phyloP scores from a whole-genome alignment of 2,888 invertebrate genomes.

The Conistra vaccinii region DNA sequence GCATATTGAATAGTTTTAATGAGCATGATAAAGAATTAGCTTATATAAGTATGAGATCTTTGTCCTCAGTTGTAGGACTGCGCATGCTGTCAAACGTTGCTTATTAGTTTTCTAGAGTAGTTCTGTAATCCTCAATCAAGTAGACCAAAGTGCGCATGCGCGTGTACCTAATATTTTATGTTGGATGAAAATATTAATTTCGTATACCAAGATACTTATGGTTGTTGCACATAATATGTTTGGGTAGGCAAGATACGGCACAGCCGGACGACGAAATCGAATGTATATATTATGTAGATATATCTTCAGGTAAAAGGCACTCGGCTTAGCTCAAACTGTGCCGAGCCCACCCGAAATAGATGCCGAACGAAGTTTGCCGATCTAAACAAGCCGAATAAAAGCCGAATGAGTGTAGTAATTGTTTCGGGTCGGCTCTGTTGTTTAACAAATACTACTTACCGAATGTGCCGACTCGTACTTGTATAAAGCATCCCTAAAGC shows the following conservation, averaged over 20 bases:
- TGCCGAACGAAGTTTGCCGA: background rate
- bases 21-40: background rate
- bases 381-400: background rate
- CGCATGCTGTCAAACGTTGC: background rate
- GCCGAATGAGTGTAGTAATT: background rate
- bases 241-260: no score
- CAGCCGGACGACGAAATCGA: no score
- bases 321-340: background rate
- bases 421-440: background rate
- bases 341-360: background rate
- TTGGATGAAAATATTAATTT: background rate
- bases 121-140: background rate
- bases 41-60: background rate
- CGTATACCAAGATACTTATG: no score
- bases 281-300: no score
- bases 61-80: background rate
- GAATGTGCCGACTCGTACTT: background rate
- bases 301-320: background rate
- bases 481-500: no score
- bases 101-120: background rate
- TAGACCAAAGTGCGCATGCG: background rate
- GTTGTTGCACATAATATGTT: no score
- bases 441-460: background rate
- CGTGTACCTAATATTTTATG: background rate
- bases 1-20: slow-evolving; percentile 4